A percentile compares a stretch with the other conserved stretches of the same genome.
These are phyloP conservation scores for Poliocrania exsul DNA, from an alignment of 2,797 vertebrate species.

Conservation along the genomic window DNA sequence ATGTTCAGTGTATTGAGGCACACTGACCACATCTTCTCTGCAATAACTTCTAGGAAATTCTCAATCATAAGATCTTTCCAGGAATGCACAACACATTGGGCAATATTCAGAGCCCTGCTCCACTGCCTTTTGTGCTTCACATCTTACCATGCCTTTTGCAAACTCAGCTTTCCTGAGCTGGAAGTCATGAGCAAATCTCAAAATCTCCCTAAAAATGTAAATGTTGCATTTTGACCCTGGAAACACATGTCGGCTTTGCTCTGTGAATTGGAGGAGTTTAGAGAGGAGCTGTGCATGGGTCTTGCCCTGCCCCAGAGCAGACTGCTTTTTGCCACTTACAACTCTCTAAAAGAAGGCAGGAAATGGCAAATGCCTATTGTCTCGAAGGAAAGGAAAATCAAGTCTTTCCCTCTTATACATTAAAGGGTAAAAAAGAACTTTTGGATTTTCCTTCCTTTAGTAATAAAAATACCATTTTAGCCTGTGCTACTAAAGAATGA, in stretches of 20 bases:
- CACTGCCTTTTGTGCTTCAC: neutral
- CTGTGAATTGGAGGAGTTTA: neutral
- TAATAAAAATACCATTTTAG: slow-evolving; percentile 6
- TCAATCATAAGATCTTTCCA: neutral
- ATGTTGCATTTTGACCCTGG: neutral
- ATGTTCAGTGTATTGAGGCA: neutral
- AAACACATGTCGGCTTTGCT: neutral
- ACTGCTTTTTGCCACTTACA: neutral
- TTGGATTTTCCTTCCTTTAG: neutral
- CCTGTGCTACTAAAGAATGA: neutral
- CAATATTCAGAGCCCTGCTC: neutral
- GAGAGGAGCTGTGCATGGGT: neutral
- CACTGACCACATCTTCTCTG: neutral
- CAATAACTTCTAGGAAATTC: neutral
- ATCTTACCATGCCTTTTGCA: neutral
- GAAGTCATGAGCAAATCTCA: neutral
- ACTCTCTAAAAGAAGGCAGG: slow-evolving; percentile 12
- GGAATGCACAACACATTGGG: neutral
- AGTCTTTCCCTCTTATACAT: neutral
- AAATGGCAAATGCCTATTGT: neutral
- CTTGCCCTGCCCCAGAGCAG: neutral
- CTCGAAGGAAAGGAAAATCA: neutral
- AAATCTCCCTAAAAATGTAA: neutral
- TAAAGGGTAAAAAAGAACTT: neutral
- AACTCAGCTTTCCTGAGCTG: neutral